phyloP scores from a whole-genome alignment of 2,797 vertebrate genomes.

The Siniperca undulata region DNA sequence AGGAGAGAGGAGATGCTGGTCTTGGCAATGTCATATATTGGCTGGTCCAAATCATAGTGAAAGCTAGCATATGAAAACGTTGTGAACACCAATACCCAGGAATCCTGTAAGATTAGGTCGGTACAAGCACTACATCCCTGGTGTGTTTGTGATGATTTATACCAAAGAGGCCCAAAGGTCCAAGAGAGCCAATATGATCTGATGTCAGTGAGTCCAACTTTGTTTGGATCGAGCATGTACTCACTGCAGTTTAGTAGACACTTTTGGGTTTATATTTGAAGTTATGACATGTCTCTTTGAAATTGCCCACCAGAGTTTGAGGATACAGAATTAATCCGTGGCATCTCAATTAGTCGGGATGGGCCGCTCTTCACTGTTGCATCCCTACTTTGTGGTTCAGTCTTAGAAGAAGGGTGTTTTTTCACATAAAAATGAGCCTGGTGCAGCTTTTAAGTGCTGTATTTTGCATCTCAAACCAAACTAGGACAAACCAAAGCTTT shows the following conservation, averaged over 20 bases:
- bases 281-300: background rate
- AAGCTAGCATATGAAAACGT: background rate
- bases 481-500: conserved; percentile 70
- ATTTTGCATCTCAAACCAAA: conserved; percentile 70
- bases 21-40: background rate
- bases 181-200: background rate
- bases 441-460: conserved; percentile 43
- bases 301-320: background rate
- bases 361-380: background rate
- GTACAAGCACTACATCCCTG: background rate
- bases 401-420: background rate
- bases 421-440: conserved; percentile 38
- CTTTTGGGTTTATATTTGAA: background rate
- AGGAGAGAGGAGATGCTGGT: background rate
- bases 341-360: conserved; percentile 11
- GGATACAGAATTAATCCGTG: conserved; percentile 9
- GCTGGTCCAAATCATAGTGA: background rate
- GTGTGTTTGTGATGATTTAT: conserved; percentile 11
- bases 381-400: conserved; percentile 33
- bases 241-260: conserved; percentile 2
- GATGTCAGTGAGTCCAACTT: background rate
- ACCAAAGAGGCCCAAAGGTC: background rate
- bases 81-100: background rate
- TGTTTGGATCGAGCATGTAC: background rate
- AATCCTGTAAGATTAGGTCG: background rate